A percentile compares a stretch with the other conserved stretches of the same genome.
Conservation (phyloP, 2,113 vertebrate species). For the Podocnemis expansa region DNA sequence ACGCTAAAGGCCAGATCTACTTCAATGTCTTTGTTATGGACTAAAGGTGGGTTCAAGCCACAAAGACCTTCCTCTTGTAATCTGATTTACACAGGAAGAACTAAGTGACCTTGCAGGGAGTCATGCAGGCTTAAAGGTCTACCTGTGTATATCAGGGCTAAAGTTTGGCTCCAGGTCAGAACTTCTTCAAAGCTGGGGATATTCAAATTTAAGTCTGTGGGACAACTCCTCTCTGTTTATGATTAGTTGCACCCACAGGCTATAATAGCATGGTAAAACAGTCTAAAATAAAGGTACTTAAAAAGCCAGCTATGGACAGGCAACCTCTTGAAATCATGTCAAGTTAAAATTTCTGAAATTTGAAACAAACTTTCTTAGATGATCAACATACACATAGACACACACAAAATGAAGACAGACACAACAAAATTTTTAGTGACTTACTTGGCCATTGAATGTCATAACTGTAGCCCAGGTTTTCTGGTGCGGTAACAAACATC, state of each 20-base stretch:
- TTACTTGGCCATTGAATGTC: conserved; percentile 94
- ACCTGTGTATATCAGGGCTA: background rate
- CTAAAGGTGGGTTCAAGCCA: background rate
- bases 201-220: background rate
- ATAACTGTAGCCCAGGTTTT: conserved; percentile 93
- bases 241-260: background rate
- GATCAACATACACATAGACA: background rate
- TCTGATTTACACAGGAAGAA: background rate
- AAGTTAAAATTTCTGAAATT: background rate
- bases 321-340: background rate
- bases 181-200: background rate
- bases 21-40: background rate
- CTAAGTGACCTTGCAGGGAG: background rate
- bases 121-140: background rate
- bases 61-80: background rate
- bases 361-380: background rate
- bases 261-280: background rate
- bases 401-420: background rate
- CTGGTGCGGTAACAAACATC: conserved; percentile 92
- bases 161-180: background rate
- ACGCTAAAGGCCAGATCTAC: background rate
- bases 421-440: background rate
- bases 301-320: background rate
- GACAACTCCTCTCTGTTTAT: background rate
- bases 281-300: background rate